A percentile compares a stretch with the other conserved stretches of the same genome.
Conservation (phyloP, 2,888 invertebrate species). For the Monochamus alternatus region DNA sequence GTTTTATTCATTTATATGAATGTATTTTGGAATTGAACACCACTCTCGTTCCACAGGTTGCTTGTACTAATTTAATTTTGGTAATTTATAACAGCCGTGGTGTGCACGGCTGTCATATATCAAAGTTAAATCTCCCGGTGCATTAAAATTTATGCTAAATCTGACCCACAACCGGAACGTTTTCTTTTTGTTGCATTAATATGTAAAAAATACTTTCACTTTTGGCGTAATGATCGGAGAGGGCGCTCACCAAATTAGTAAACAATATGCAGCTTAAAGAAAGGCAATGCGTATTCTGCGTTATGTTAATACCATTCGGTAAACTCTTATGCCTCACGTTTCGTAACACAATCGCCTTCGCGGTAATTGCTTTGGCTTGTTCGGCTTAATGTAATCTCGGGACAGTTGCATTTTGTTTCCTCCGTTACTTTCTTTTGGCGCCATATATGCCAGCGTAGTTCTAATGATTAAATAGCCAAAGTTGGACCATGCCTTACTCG, state of each 20-base stretch:
- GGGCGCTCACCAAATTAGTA: slow-evolving; percentile 24
- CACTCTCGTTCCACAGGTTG: no score
- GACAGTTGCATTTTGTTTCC: not conserved
- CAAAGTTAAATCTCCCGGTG: slow-evolving; percentile 29
- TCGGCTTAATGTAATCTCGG: not conserved
- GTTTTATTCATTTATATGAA: no score
- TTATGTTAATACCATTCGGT: slow-evolving; percentile 14
- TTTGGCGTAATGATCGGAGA: slow-evolving; percentile 18
- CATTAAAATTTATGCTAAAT: slow-evolving; percentile 34
- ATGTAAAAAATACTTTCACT: slow-evolving; percentile 37
- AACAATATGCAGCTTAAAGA: slow-evolving; percentile 15
- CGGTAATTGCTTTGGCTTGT: slow-evolving; percentile 9
- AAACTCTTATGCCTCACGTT: not conserved
- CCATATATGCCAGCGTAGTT: not conserved
- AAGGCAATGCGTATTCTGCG: slow-evolving; percentile 8
- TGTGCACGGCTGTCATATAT: slow-evolving; percentile 11
- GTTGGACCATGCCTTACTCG: no score
- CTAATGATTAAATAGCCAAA: no score
- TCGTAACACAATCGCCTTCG: not conserved
- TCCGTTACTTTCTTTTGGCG: slow-evolving; percentile 16
- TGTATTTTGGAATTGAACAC: no score
- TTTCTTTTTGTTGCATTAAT: slow-evolving; percentile 28
- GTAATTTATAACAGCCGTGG: not conserved
- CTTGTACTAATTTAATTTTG: no score
- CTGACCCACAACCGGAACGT: slow-evolving; percentile 27